Evolutionary conservation across 2,113 vertebrate species (phyloP).

Genomic region (Pristiophorus japonicus): DNA sequence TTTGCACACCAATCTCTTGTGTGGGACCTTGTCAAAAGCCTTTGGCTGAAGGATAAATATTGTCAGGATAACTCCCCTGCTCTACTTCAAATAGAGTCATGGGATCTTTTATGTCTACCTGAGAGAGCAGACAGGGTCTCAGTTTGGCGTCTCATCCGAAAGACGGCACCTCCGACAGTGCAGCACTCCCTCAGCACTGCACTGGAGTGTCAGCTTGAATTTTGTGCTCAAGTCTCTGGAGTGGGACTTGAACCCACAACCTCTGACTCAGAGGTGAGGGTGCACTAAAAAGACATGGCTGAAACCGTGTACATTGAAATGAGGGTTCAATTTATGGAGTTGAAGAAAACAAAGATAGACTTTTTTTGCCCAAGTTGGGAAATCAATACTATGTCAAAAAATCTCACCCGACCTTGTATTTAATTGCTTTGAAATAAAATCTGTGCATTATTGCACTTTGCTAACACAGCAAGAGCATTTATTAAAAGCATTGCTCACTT

Average conservation of each 20-base stretch:
- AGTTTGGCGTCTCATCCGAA: not conserved
- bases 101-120: not conserved
- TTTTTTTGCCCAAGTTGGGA: not conserved
- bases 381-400: not conserved
- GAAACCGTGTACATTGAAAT: not conserved
- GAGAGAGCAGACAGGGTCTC: not conserved
- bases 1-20: too few relatives aligned
- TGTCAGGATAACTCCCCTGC: not conserved
- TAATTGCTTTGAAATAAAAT: not conserved
- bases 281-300: not conserved
- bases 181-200: not conserved
- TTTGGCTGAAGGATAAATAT: not conserved
- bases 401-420: not conserved
- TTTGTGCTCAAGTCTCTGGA: not conserved
- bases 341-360: not conserved
- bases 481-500: not conserved
- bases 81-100: not conserved
- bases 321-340: not conserved
- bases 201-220: not conserved
- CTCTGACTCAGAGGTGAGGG: not conserved
- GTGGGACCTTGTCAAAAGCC: too few relatives aligned
- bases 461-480: not conserved
- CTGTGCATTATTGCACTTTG: not conserved
- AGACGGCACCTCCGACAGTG: not conserved
- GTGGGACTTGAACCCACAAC: not conserved